A percentile compares a stretch with the other conserved stretches of the same genome.
phyloP scores from a whole-genome alignment of 2,113 vertebrate species.

The Willisornis vidua region DNA sequence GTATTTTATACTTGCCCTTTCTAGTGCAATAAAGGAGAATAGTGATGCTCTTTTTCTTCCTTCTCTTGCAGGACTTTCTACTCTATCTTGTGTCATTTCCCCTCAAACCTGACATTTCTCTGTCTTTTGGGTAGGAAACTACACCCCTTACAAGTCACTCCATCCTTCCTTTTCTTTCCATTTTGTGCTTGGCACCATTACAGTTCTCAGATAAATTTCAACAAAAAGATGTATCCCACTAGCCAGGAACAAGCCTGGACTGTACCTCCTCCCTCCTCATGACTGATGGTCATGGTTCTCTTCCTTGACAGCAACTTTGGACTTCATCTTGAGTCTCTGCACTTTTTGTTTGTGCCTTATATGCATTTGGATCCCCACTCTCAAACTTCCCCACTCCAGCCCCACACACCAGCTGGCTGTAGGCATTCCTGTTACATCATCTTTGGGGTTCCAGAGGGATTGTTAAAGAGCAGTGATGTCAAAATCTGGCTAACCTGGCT shows the following conservation, averaged over 20 bases:
- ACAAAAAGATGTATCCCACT: neutral
- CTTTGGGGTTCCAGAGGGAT: neutral
- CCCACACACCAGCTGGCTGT: neutral
- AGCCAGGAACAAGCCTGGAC: neutral
- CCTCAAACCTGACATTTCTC: neutral
- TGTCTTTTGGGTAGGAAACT: neutral
- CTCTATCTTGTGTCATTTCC: neutral
- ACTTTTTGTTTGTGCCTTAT: neutral
- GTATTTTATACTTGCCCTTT: neutral
- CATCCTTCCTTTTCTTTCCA: neutral
- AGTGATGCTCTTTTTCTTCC: neutral
- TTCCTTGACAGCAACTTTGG: neutral
- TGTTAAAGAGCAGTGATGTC: neutral
- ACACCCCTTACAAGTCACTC: neutral
- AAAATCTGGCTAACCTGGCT: neutral
- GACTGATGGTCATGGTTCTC: neutral
- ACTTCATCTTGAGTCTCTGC: neutral
- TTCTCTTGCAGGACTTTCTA: neutral
- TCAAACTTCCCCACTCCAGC: neutral
- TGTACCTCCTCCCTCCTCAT: neutral
- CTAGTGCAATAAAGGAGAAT: neutral
- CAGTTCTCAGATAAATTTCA: neutral
- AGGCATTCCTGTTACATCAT: accelerated
- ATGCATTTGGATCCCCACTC: neutral
- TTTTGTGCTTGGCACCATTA: neutral